Conservation (phyloP, 2,888 invertebrate species). For the Arrhopalites spinosus region DNA sequence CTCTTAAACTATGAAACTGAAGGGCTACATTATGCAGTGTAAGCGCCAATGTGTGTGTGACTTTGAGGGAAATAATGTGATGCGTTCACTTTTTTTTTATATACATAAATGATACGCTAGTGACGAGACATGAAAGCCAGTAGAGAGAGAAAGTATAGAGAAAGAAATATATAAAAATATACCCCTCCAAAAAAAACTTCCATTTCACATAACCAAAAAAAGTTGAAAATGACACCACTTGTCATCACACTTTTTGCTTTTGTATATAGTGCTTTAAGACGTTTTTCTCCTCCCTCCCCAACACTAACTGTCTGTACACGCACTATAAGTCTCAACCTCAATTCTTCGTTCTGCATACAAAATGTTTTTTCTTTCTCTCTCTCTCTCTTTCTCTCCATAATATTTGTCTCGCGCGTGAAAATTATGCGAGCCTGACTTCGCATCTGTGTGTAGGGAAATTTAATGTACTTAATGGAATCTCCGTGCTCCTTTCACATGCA, state of each 20-base stretch:
- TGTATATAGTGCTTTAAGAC: slow-evolving; percentile 29
- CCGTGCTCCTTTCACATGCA: not conserved
- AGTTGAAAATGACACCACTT: slow-evolving; percentile 25
- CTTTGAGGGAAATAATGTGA: not conserved
- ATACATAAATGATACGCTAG: not conserved
- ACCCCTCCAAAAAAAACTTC: not conserved
- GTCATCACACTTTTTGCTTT: too few relatives aligned
- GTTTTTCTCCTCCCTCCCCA: not conserved
- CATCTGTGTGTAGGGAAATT: slow-evolving; percentile 19
- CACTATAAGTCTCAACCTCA: not conserved
- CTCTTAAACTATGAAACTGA: too few relatives aligned
- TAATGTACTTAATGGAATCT: slow-evolving; percentile 20
- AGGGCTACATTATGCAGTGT: not conserved
- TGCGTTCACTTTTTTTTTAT: not conserved
- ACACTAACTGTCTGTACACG: not conserved
- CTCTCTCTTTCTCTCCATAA: slow-evolving; percentile 1
- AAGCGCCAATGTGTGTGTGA: not conserved
- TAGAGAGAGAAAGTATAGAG: not conserved
- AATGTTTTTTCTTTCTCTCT: not conserved
- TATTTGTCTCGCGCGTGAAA: slow-evolving; percentile 19
- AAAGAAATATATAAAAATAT: not conserved
- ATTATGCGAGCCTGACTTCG: slow-evolving; percentile 33
- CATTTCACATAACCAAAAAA: not conserved
- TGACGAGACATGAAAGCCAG: not conserved
- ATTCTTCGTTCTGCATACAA: not conserved